phyloP scores from a whole-genome alignment of 2,113 vertebrate genomes.

The Cairina moschata region DNA sequence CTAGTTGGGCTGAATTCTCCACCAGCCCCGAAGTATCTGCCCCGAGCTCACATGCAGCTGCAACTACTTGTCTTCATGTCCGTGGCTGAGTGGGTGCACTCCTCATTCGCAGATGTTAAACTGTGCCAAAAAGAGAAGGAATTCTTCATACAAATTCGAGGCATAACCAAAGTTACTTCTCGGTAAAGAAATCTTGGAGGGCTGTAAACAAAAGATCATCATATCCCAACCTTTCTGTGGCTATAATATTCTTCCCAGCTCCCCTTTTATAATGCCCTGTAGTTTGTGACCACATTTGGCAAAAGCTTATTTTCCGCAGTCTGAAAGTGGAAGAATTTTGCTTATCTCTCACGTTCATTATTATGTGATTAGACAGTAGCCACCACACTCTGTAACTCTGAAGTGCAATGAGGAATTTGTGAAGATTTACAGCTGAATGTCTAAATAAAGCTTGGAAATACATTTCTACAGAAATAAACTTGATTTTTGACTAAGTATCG shows the following conservation, averaged over 20 bases:
- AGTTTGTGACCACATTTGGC: not conserved
- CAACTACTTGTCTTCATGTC: not conserved
- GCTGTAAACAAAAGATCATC: not conserved
- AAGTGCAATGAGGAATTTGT: not conserved
- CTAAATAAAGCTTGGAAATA: not conserved
- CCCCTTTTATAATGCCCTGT: not conserved
- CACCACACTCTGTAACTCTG: not conserved
- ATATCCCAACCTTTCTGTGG: not conserved
- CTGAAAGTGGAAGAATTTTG: not conserved
- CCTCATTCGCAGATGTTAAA: not conserved
- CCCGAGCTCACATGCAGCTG: not conserved
- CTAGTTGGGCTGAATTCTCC: not conserved
- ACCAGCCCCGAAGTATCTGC: not conserved
- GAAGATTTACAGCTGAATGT: not conserved
- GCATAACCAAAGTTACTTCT: not conserved
- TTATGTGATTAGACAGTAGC: not conserved
- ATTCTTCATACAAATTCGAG: not conserved
- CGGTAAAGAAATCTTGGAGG: not conserved
- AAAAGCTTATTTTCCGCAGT: conserved; percentile 8
- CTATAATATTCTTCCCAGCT: not conserved
- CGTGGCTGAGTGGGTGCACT: too few species aligned
- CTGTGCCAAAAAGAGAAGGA: not conserved
- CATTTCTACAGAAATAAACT: not conserved
- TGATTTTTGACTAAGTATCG: not conserved
- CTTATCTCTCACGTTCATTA: not conserved